Evolutionary conservation across 1,140 invertebrate species (phyloP), one percentile per base, ranked within the genome.

Genomic region (Drosophila biarmipes): DNA sequence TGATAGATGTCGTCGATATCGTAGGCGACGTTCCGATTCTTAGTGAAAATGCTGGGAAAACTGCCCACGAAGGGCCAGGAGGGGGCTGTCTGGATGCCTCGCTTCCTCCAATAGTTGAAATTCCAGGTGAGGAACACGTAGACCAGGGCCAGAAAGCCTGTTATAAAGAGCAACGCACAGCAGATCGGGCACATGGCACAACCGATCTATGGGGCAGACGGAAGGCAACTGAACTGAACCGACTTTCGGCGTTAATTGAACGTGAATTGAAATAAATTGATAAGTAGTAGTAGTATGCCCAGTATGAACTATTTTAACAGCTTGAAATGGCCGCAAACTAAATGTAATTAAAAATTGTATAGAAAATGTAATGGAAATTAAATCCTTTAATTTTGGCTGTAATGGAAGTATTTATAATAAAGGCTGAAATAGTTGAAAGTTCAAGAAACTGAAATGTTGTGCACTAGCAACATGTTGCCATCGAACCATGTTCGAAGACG

Each of bases 71-170:
- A 52, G 0, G 82, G 73, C 31, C 51, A 71, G 0, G 91, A 68
- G 29, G 81, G 69, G 8, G 80, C 90, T 1, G 73, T 64, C 19
- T 73, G 58, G 15, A 92, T 85, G 51, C 89, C 82, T 0, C 80
- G 73, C 37, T 74, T 80, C n/a, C 35, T 59, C 92, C 91, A 92
- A 62, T 91, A 91, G 54, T 86, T 76, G 42, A 91, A 92, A 58
- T 92, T 91, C 75, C 80, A 81, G 38, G 73, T 77, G 6, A 92
- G 52, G 56, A 91, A 92, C 0, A 86, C 27, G 43, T 92, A 92
- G 14, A 91, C 12, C 19, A 85, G 19, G 15, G 48, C 63, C 10
- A 73, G 10, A 12, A 82, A 40, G 6, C 24, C 37, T 6, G 42
- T 62, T 6, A 58, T 24, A 0, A 21, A 6, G 19, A 51, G 11